Evolutionary conservation across 2,113 vertebrate genomes (phyloP).

Genomic region (Phylloscopus trochiloides): DNA sequence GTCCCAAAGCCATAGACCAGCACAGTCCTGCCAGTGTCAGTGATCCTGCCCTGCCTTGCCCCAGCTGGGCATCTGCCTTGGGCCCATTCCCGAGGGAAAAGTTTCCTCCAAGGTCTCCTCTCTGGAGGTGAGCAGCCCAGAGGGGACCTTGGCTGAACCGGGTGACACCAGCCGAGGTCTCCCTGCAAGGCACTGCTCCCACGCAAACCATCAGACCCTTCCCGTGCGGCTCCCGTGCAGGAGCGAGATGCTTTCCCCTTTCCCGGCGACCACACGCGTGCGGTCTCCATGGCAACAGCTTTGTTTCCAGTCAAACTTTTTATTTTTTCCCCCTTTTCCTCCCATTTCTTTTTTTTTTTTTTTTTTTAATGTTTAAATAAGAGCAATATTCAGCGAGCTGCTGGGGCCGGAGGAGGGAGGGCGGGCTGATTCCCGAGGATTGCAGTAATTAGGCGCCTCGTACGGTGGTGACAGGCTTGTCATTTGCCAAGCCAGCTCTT

Average conservation of each 20-base stretch:
- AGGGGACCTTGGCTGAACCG: background rate
- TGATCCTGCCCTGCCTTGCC: background rate
- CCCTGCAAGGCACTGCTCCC: background rate
- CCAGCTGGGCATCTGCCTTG: background rate
- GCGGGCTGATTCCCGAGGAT: background rate
- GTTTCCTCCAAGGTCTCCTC: background rate
- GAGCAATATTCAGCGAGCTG: background rate
- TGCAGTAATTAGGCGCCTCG: conserved; percentile 8
- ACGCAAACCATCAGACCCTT: background rate
- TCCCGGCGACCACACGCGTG: background rate
- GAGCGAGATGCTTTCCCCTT: background rate
- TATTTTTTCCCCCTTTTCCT: fast-evolving
- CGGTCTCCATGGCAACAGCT: background rate
- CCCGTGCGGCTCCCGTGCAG: background rate
- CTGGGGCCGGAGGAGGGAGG: conserved; percentile 26
- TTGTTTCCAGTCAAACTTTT: conserved; percentile 50
- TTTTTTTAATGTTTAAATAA: background rate
- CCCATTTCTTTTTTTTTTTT: background rate
- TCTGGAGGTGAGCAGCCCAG: background rate
- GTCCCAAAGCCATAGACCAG: background rate
- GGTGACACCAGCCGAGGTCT: background rate
- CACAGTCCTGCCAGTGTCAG: fast-evolving
- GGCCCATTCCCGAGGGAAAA: background rate
- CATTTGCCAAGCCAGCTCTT: conserved; percentile 25
- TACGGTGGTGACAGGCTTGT: background rate